Percentiles rank a stretch among this genome's conserved stretches.
Evolutionary conservation across 2,797 vertebrate species (phyloP).

Genomic region (Halcyon smyrnensis): DNA sequence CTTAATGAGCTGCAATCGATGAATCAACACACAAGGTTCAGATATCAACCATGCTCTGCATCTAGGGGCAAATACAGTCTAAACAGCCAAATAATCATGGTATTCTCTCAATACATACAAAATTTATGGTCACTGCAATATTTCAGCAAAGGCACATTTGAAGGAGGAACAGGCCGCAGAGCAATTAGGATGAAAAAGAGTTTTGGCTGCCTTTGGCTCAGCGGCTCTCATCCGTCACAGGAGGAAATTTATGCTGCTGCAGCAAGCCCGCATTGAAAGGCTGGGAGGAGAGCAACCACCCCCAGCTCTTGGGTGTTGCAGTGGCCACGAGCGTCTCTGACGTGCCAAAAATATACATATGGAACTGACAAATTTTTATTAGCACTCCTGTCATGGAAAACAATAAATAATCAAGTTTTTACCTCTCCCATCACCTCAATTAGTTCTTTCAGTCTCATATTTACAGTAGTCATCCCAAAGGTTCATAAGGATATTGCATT

Average conservation of each 20-base stretch:
- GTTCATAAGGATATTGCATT: neutral
- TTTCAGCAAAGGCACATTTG: slow-evolving; percentile 8
- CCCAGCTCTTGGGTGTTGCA: neutral
- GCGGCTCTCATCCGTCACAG: neutral
- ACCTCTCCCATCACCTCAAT: too few species aligned
- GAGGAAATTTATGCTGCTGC: neutral
- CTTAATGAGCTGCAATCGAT: neutral
- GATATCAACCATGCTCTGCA: neutral
- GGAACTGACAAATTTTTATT: neutral
- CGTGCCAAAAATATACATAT: neutral
- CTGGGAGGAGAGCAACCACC: neutral
- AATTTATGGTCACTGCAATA: neutral
- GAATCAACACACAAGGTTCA: neutral
- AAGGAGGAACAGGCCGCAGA: neutral
- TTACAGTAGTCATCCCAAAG: neutral
- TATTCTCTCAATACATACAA: neutral
- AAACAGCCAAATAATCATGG: slow-evolving; percentile 1
- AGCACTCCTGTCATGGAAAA: neutral
- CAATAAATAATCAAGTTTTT: neutral
- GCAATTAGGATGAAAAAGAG: slow-evolving; percentile 27
- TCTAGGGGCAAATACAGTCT: neutral
- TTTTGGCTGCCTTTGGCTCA: neutral
- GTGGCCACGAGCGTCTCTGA: neutral
- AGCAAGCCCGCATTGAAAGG: neutral
- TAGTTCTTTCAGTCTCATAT: too few species aligned